Evolutionary conservation across 2,797 vertebrate species (phyloP).

Genomic region (Sciurus vulgaris): DNA sequence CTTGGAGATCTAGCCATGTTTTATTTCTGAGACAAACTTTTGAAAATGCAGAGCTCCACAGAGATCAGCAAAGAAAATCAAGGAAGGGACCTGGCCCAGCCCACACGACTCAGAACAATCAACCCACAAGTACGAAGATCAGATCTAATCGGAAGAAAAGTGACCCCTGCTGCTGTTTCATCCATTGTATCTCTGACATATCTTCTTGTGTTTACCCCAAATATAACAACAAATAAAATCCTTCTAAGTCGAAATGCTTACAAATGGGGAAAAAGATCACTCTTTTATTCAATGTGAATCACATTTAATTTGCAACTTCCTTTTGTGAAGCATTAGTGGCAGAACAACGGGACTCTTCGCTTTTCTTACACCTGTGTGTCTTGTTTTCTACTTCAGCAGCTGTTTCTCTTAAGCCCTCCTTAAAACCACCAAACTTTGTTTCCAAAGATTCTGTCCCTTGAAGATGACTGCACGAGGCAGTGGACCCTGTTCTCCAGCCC

Average conservation of each 20-base stretch:
- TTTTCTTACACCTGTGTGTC: background rate
- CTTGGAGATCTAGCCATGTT: background rate
- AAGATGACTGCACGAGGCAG: background rate
- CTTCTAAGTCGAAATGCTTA: slow-evolving; percentile 34
- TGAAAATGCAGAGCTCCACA: background rate
- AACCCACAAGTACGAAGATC: background rate
- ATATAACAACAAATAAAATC: slow-evolving; percentile 52
- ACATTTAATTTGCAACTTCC: slow-evolving; percentile 60
- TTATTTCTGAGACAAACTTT: background rate
- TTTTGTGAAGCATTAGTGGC: background rate
- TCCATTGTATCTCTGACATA: slow-evolving; percentile 50
- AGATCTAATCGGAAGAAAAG: slow-evolving; percentile 2
- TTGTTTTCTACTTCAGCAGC: background rate
- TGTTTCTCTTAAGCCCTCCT: background rate
- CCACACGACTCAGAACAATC: background rate
- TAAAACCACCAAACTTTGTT: background rate
- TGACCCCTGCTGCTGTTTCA: slow-evolving; percentile 45
- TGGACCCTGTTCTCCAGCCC: background rate
- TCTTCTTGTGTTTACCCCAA: slow-evolving; percentile 63
- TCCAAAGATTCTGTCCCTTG: background rate
- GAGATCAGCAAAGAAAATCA: background rate
- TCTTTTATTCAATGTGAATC: slow-evolving; percentile 35
- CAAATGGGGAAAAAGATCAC: background rate
- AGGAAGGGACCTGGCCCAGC: background rate
- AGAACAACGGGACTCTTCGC: background rate